Evolutionary conservation across 53 echinoderm and acorn worm species (phyloP).

Genomic region (Holothuria scabra): DNA sequence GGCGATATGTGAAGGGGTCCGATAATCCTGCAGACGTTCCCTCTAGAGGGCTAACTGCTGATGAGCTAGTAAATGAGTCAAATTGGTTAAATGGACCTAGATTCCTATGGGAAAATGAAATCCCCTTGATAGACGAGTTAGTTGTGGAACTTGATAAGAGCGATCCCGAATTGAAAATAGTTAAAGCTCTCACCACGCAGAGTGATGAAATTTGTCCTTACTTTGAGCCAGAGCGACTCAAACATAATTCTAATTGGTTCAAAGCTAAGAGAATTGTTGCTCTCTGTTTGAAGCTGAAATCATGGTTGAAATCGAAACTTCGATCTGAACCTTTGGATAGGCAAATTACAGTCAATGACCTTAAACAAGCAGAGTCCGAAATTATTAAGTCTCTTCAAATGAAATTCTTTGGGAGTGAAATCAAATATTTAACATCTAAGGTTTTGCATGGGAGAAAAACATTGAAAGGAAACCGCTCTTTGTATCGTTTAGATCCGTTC

Average conservation of each 20-base stretch:
- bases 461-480: too few relatives aligned
- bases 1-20: neutral
- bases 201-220: neutral
- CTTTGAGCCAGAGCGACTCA: neutral
- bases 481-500: neutral
- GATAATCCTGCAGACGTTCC: neutral
- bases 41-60: neutral
- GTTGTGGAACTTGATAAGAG: neutral
- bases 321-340: neutral
- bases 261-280: neutral
- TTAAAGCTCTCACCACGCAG: neutral
- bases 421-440: neutral
- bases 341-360: neutral
- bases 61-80: neutral
- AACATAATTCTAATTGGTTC: constrained; percentile 5
- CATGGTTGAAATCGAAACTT: neutral
- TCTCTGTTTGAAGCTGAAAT: constrained; percentile 2
- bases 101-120: constrained; percentile 8
- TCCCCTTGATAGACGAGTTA: too few relatives aligned
- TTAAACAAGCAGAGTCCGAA: neutral
- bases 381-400: neutral
- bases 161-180: neutral
- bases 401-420: neutral
- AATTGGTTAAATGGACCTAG: constrained; percentile 9
- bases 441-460: neutral